Evolutionary conservation across 2,888 invertebrate species (phyloP).

Genomic region (Plebejus melissa): DNA sequence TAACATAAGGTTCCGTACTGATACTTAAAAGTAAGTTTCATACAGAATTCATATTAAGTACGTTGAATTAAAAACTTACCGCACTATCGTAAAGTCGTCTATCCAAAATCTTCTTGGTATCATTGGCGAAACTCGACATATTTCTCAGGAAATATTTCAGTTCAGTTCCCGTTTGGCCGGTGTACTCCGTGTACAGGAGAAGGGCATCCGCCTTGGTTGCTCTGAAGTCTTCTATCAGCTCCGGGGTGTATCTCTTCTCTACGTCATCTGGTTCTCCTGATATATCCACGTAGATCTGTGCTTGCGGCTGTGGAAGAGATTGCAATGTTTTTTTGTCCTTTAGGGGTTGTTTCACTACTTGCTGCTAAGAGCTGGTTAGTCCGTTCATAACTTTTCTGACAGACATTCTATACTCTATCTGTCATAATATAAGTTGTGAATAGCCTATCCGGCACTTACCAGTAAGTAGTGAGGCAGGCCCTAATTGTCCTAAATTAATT

Average conservation of each 20-base stretch:
- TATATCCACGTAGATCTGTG: conserved; percentile 18
- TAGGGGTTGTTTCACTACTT: no score
- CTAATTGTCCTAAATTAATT: no score
- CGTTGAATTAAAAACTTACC: conserved; percentile 41
- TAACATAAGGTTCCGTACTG: no score
- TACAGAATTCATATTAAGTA: no score
- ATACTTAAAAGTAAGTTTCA: no score
- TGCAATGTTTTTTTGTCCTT: background rate
- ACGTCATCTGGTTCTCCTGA: conserved; percentile 40
- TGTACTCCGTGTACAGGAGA: conserved; percentile 61
- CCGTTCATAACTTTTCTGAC: no score
- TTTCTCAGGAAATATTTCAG: conserved; percentile 54
- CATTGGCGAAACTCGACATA: conserved; percentile 47
- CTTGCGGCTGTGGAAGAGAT: conserved; percentile 20
- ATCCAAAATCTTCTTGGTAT: conserved; percentile 41
- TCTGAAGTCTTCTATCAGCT: conserved; percentile 50
- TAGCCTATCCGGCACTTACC: no score
- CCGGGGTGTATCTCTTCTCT: conserved; percentile 50
- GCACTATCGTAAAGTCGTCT: conserved; percentile 39
- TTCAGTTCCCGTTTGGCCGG: conserved; percentile 50
- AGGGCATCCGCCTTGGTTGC: conserved; percentile 51
- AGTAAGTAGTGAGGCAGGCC: no score
- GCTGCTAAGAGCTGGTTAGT: no score
- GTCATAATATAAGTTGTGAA: no score
- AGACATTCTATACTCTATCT: no score